Percentiles rank a stretch among this genome's conserved stretches.
These are phyloP conservation scores for Beaufortia kweichowensis DNA, from an alignment of 2,113 vertebrate species.

Conservation along the genomic window DNA sequence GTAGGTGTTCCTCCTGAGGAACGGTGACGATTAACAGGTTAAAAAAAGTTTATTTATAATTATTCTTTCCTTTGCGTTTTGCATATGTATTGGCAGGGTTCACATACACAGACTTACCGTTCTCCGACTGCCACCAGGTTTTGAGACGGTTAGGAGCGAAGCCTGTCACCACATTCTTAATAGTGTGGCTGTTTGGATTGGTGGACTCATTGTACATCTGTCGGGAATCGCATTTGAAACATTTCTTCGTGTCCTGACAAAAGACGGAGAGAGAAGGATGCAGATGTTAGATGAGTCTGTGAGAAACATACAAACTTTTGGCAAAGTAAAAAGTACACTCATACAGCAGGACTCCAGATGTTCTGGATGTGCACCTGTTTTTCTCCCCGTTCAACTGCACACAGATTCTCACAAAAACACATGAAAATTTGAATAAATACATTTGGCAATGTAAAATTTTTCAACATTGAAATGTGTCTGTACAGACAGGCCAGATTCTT, in stretches of 20 bases:
- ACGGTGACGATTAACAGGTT: too few species aligned
- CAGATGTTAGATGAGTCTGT: conserved; percentile 32
- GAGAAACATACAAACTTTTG: conserved; percentile 10
- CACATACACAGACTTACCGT: conserved; percentile 73
- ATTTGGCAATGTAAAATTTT: too few species aligned
- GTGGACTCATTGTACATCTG: conserved; percentile 76
- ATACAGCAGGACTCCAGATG: conserved; percentile 55
- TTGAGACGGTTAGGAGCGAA: conserved; percentile 91
- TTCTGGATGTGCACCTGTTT: conserved; percentile 38
- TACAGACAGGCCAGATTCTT: not conserved
- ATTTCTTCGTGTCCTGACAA: conserved; percentile 89
- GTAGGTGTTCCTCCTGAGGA: too few species aligned
- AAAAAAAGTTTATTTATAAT: too few species aligned
- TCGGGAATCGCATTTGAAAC: conserved; percentile 85
- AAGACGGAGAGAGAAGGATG: conserved; percentile 18
- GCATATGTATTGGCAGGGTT: not conserved
- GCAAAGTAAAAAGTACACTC: conserved; percentile 49
- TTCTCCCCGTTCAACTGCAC: not conserved
- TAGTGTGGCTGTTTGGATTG: conserved; percentile 82
- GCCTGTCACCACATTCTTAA: conserved; percentile 92
- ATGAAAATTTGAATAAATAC: too few species aligned
- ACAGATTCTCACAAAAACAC: conserved; percentile 21
- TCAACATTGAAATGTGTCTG: too few species aligned
- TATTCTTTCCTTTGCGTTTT: not conserved
- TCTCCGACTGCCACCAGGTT: conserved; percentile 98